phyloP scores from a whole-genome alignment of 2,888 invertebrate species.

The Plemyria rubiginata region DNA sequence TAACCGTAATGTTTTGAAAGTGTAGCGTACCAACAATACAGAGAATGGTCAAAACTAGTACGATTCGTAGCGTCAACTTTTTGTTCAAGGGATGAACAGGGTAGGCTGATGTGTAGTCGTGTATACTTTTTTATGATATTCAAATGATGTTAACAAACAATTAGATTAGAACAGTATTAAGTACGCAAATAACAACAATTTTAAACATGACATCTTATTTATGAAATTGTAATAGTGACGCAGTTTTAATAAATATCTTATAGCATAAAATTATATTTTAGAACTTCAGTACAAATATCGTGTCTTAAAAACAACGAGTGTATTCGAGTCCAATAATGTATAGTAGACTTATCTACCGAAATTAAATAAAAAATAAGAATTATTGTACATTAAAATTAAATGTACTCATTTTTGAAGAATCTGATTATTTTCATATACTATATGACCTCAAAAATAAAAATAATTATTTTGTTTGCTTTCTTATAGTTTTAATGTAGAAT shows the following conservation, averaged over 20 bases:
- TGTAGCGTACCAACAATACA: too few relatives aligned
- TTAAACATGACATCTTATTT: slow-evolving; percentile 11
- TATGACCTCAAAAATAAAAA: neutral
- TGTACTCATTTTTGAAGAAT: neutral
- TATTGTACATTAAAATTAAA: slow-evolving; percentile 1
- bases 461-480: neutral
- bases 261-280: neutral
- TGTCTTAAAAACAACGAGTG: slow-evolving; percentile 65
- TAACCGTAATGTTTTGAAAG: too few relatives aligned
- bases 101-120: too few relatives aligned
- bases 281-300: slow-evolving; percentile 59
- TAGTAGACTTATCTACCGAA: slow-evolving; percentile 22
- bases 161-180: neutral
- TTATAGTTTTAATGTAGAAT: too few relatives aligned
- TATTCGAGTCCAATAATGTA: slow-evolving; percentile 34
- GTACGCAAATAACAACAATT: neutral
- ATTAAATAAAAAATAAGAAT: neutral
- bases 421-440: slow-evolving; percentile 4
- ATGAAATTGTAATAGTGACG: neutral
- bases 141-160: neutral
- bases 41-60: too few relatives aligned
- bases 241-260: neutral
- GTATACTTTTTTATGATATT: neutral
- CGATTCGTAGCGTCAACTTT: too few relatives aligned
- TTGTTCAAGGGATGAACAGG: too few relatives aligned